Conservation (phyloP, 2,888 invertebrate species). For the Andrena haemorrhoa region DNA sequence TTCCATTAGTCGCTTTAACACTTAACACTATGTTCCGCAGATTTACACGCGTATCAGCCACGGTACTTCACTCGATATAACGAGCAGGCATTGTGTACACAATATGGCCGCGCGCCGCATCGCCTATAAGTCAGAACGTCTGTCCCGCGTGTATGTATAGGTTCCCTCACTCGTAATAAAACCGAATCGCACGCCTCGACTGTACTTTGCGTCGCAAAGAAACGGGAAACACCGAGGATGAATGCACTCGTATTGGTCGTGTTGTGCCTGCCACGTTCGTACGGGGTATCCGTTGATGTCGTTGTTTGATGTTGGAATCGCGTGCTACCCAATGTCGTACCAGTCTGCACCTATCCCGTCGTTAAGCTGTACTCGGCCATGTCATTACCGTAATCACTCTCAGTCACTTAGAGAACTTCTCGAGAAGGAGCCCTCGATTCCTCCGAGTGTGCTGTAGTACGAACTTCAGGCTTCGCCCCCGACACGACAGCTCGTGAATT, state of each 20-base stretch:
- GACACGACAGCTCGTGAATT: conserved; percentile 41
- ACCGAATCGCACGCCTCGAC: conserved; percentile 68
- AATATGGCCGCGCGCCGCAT: conserved; percentile 38
- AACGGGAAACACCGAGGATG: conserved; percentile 63
- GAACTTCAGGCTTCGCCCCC: conserved; percentile 56
- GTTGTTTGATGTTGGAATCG: conserved; percentile 79
- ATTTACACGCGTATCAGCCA: conserved; percentile 67
- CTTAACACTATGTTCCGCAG: conserved; percentile 62
- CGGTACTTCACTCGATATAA: conserved; percentile 57
- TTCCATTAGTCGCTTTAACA: conserved; percentile 66
- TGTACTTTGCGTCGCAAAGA: conserved; percentile 68
- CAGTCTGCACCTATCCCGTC: conserved; percentile 78
- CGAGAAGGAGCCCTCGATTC: conserved; percentile 62
- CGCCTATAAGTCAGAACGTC: conserved; percentile 58
- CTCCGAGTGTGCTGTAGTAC: conserved; percentile 46
- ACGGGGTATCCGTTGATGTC: conserved; percentile 67
- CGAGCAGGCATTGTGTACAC: conserved; percentile 44
- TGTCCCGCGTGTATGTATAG: conserved; percentile 21
- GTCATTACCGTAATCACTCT: conserved; percentile 82
- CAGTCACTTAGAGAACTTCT: conserved; percentile 75
- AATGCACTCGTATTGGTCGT: conserved; percentile 56
- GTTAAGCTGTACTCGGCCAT: conserved; percentile 64
- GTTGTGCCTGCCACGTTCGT: conserved; percentile 43
- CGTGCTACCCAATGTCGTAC: conserved; percentile 79
- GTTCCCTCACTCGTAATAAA: conserved; percentile 66